These are phyloP conservation scores for Bombus picipes DNA, from an alignment of 1,140 invertebrate species.

Conservation along the genomic window DNA sequence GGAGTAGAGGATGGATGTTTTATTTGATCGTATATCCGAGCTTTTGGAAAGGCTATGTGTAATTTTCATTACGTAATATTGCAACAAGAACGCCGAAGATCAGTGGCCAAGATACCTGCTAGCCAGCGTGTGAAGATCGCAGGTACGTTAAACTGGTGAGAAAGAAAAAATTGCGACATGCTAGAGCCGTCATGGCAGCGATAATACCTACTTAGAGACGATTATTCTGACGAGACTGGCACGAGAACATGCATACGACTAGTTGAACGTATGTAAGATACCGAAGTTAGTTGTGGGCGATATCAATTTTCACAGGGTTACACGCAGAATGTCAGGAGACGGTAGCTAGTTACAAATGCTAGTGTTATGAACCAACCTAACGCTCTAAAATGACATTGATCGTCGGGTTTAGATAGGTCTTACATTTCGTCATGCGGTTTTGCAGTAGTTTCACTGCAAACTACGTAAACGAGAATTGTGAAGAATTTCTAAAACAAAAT, in stretches of 20 bases:
- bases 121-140: conserved; percentile 56
- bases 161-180: conserved; percentile 64
- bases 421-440: neutral
- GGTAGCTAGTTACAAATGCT: conserved; percentile 17
- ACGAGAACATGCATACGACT: conserved; percentile 49
- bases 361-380: conserved; percentile 17
- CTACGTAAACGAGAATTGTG: neutral
- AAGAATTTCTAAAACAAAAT: neutral
- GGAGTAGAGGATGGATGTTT: neutral
- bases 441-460: neutral
- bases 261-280: conserved; percentile 55
- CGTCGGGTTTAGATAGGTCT: neutral
- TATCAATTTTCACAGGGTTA: conserved; percentile 59
- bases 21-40: neutral
- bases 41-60: neutral
- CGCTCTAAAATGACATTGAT: conserved; percentile 19
- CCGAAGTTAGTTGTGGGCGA: conserved; percentile 34
- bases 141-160: conserved; percentile 51
- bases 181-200: conserved; percentile 62
- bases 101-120: conserved; percentile 43
- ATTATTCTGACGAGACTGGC: conserved; percentile 52
- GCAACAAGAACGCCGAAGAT: conserved; percentile 58
- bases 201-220: conserved; percentile 62
- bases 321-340: conserved; percentile 28
- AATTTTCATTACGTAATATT: conserved; percentile 40